These are phyloP conservation scores for Anagyrus pseudococci DNA, from an alignment of 2,888 invertebrate species.

Conservation along the genomic window DNA sequence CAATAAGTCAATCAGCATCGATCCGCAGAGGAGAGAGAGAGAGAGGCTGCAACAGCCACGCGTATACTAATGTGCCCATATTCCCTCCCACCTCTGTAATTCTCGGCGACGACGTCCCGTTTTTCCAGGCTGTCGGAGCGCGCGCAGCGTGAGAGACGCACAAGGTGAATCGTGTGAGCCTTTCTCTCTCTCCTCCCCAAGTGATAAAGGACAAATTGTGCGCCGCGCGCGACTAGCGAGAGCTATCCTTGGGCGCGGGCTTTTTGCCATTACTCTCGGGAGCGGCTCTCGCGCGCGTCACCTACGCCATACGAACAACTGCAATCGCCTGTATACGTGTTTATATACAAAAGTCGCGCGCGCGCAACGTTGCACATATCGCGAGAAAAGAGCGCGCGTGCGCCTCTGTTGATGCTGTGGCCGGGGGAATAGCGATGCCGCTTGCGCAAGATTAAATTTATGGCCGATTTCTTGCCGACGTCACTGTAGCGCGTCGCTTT, in stretches of 20 bases:
- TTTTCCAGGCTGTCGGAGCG: not conserved
- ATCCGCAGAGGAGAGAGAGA: too few species aligned
- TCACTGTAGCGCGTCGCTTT: too few species aligned
- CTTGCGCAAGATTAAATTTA: constrained; percentile 33
- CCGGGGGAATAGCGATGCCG: too few species aligned
- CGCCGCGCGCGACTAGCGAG: constrained; percentile 15
- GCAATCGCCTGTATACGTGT: constrained; percentile 9
- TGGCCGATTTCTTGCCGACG: constrained; percentile 6
- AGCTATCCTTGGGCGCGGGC: constrained; percentile 8
- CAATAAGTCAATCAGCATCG: too few species aligned
- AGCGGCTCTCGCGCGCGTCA: constrained; percentile 7
- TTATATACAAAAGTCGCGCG: constrained; percentile 32
- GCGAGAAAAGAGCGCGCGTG: not conserved
- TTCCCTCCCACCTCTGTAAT: too few species aligned
- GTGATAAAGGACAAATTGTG: not conserved
- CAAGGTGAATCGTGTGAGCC: not conserved
- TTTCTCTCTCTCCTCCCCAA: not conserved
- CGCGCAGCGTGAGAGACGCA: not conserved
- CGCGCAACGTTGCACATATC: constrained; percentile 25
- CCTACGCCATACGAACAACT: constrained; percentile 17
- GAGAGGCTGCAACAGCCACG: too few species aligned
- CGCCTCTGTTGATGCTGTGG: too few species aligned
- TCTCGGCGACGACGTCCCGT: too few species aligned
- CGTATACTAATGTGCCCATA: too few species aligned
- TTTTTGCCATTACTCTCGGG: not conserved